These are phyloP conservation scores for Caenorhabditis sp. DNA, from an alignment of 2,888 invertebrate genomes.

Conservation along the genomic window DNA sequence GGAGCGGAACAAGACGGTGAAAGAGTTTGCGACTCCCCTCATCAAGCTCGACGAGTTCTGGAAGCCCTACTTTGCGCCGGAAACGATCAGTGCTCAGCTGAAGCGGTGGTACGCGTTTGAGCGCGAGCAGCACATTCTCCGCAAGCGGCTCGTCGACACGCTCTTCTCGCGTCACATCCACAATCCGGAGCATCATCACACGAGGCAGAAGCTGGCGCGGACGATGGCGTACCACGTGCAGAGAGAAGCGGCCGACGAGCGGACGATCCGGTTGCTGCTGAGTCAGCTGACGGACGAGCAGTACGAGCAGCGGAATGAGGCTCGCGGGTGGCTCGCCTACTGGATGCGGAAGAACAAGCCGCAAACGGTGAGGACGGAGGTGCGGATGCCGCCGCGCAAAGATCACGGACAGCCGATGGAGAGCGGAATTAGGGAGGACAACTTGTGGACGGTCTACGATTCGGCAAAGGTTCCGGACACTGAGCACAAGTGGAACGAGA, in stretches of 20 bases:
- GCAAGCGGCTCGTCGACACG: constrained; percentile 10
- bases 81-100: constrained; percentile 13
- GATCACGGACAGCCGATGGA: constrained; percentile 13
- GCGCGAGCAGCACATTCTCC: neutral
- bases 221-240: constrained; percentile 49
- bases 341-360: constrained; percentile 66
- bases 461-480: constrained; percentile 60
- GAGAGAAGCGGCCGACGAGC: constrained; percentile 34
- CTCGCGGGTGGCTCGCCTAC: constrained; percentile 43
- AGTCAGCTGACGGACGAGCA: constrained; percentile 55
- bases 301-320: constrained; percentile 45
- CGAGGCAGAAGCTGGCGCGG: constrained; percentile 46
- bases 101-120: neutral
- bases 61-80: neutral
- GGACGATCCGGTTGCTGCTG: constrained; percentile 36
- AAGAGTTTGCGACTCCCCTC: too few relatives aligned
- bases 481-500: constrained; percentile 61
- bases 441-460: constrained; percentile 61
- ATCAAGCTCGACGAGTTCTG: too few relatives aligned
- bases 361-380: constrained; percentile 46
- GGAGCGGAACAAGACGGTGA: too few relatives aligned
- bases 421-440: constrained; percentile 45
- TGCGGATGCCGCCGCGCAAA: constrained; percentile 35
- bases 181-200: constrained; percentile 41
- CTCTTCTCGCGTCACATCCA: constrained; percentile 12